Base-by-base conservation (phyloP, 2,797 vertebrate species). In the Neoniphon sammara region DNA sequence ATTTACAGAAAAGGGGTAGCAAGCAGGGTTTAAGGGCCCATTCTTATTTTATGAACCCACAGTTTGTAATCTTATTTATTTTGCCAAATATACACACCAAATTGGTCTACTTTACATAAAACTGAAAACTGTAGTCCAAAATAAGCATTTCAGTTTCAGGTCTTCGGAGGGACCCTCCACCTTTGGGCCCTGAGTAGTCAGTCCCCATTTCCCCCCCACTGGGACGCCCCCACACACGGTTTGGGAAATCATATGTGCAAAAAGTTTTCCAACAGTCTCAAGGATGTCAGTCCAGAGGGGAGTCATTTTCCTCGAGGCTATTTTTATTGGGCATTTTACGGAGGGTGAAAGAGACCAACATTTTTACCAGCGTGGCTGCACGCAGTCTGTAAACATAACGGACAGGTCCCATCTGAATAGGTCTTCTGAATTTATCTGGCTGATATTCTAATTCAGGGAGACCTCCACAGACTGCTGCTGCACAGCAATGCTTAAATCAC, bases 271-370 rank as follows among this genome's bases (percentile, higher is more conserved):
- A 87, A 49, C 60, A 71, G 74, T 80, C 82, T 78, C 63, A 1
- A 73, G 70, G 76, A 82, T n/a, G 17, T 77, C 42, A 31, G 61
- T 81, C 81, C 82, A 66, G 25, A 80, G 70, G 76, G 75, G 73
- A 79, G 82, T 82, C 44, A 72, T 81, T 89, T 83, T 69, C 68
- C 80, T 42, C 76, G 53, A 65, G 63, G 75, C 79, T 85, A 17
- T 17, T 49, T 17, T 49, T 49, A 49, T 12, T 49, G 46, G 46
- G 46, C 46, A 49, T 49, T 49, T 49, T 6, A 49, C 5, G 14
- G 10, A 64, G 42, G 52, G 15, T 55, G 17, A 27, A 78, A 75
- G 62, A 34, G 25, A 47, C 66, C 27, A 31, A 42, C 5, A 47
- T 54, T 66, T 83, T 59, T 72, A 70, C 54, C 57, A 52, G 59